Percentiles rank a stretch among this genome's conserved stretches.
These are phyloP conservation scores for Ardeotis arabs DNA, from an alignment of 2,113 vertebrate species.

Conservation along the genomic window DNA sequence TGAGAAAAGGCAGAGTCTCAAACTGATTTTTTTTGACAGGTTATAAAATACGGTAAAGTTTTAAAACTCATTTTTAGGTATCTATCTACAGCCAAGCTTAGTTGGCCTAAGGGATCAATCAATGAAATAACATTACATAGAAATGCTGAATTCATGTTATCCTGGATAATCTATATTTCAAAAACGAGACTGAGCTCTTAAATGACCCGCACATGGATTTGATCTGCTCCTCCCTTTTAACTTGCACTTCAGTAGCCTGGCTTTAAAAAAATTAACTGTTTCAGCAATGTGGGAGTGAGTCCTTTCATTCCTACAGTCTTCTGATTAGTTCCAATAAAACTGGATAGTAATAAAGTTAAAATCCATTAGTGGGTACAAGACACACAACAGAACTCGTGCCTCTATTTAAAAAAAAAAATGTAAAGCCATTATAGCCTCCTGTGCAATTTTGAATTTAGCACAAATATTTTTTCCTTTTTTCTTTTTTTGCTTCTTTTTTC, in stretches of 20 bases:
- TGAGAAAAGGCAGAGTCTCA: slow-evolving; percentile 57
- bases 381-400: slow-evolving; percentile 41
- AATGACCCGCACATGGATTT: slow-evolving; percentile 71
- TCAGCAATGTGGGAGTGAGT: slow-evolving; percentile 67
- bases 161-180: slow-evolving; percentile 78
- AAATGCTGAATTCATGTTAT: slow-evolving; percentile 79
- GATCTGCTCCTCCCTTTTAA: slow-evolving; percentile 71
- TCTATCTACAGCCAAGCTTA: slow-evolving; percentile 54
- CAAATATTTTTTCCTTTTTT: not conserved
- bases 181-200: slow-evolving; percentile 73
- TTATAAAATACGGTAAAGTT: slow-evolving; percentile 76
- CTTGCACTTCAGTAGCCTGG: slow-evolving; percentile 66
- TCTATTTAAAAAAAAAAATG: not conserved
- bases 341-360: slow-evolving; percentile 69
- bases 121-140: slow-evolving; percentile 75
- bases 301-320: slow-evolving; percentile 57
- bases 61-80: slow-evolving; percentile 74
- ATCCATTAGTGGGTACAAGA: slow-evolving; percentile 65
- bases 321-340: slow-evolving; percentile 70
- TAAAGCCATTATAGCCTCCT: not conserved
- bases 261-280: slow-evolving; percentile 76
- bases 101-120: slow-evolving; percentile 73
- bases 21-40: slow-evolving; percentile 67
- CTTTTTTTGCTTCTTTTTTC: not conserved
- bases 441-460: not conserved